phyloP scores from a whole-genome alignment of 1,140 invertebrate genomes.

The Tribolium castaneum region DNA sequence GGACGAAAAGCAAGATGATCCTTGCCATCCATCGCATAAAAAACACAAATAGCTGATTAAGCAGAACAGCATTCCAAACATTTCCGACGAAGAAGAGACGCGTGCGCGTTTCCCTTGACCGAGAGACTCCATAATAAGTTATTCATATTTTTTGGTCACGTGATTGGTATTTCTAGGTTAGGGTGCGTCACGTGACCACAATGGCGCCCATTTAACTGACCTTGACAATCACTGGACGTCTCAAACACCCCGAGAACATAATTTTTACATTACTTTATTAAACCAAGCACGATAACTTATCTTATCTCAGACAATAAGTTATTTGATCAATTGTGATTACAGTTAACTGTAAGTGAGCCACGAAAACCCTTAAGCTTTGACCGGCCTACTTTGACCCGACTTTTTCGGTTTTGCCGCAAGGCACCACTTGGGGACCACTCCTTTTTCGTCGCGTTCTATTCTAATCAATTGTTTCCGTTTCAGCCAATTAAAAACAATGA shows the following conservation, averaged over 20 bases:
- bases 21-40: constrained; percentile 15
- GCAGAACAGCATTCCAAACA: constrained; percentile 48
- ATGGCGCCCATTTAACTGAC: not conserved
- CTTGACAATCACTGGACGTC: not conserved
- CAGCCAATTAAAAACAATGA: not conserved
- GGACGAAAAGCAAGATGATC: constrained; percentile 10
- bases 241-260: not conserved
- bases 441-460: not conserved
- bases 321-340: constrained; percentile 13
- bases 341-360: not conserved
- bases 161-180: not conserved
- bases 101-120: constrained; percentile 41
- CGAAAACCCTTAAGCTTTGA: constrained; percentile 12
- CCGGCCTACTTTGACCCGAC: constrained; percentile 12
- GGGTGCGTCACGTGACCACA: not conserved
- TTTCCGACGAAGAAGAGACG: constrained; percentile 33
- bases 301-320: not conserved
- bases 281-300: not conserved
- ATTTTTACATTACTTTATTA: not conserved
- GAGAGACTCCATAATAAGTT: not conserved
- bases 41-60: constrained; percentile 44
- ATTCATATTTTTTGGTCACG: not conserved
- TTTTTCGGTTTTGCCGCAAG: not conserved
- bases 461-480: not conserved
- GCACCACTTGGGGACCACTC: not conserved